phyloP scores from a whole-genome alignment of 1,140 invertebrate genomes.

The Aphelenchoides avenae region DNA sequence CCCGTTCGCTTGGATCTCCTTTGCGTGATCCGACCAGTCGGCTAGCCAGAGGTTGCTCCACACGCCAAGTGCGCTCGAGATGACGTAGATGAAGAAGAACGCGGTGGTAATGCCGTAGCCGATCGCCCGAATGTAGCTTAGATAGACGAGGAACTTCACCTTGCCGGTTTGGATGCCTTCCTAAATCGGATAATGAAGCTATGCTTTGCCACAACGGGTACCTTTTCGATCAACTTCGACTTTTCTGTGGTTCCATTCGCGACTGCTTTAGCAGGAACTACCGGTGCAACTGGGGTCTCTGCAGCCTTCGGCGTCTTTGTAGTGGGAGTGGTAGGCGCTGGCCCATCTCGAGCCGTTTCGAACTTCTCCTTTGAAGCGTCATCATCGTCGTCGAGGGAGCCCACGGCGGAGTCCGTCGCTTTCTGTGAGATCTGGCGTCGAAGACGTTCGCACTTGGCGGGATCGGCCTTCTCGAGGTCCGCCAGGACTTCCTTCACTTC shows the following conservation, averaged over 20 bases:
- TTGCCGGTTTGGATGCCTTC: slow-evolving; percentile 53
- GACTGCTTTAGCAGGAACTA: too few relatives aligned
- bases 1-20: slow-evolving; percentile 15
- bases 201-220: too few relatives aligned
- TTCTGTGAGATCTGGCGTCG: slow-evolving; percentile 7
- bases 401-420: too few relatives aligned
- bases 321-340: too few relatives aligned
- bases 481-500: slow-evolving; percentile 46
- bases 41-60: slow-evolving; percentile 58
- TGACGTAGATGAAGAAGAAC: slow-evolving; percentile 49
- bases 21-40: slow-evolving; percentile 59
- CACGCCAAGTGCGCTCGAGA: slow-evolving; percentile 53
- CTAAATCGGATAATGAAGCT: too few relatives aligned
- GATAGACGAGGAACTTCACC: slow-evolving; percentile 58
- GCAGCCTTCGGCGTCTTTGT: neutral
- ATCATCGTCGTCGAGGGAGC: too few relatives aligned
- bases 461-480: slow-evolving; percentile 32
- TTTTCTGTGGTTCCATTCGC: neutral
- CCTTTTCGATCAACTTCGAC: slow-evolving; percentile 44
- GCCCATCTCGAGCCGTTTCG: neutral
- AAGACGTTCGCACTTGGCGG: slow-evolving; percentile 12
- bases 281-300: neutral
- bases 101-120: slow-evolving; percentile 43
- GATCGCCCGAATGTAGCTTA: slow-evolving; percentile 57
- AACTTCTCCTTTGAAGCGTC: neutral